Evolutionary conservation across 2,797 vertebrate species (phyloP), one percentile per base, ranked within the genome.

Genomic region (Sebastes cheni): DNA sequence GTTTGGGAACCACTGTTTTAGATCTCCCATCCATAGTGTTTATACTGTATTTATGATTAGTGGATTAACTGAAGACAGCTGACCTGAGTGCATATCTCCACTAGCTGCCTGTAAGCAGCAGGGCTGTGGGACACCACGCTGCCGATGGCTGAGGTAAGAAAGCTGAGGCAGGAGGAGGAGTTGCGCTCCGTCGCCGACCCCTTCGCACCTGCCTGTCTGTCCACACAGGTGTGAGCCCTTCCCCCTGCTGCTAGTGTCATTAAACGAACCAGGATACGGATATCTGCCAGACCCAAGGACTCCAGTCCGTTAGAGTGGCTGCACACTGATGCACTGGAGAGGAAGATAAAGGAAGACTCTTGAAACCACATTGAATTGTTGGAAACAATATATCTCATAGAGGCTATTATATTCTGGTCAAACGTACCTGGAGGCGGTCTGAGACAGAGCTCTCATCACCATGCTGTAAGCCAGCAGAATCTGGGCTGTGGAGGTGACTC

Each of bases 1-100:
- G 39, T 46, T 46, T 46, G 42, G 1, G 16, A 46, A 46, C 16
- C 16, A 46, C 14, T 46, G 42, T 46, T 42, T 14, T 6, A 58
- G 3, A 30, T 66, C 1, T 10, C 10, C 5, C 10, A 29, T 0
- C 5, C 16, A 0, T 30, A 8, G 10, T 42, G 14, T 29, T 80
- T 18, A 6, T 6, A n/a, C 4, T 16, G 20, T 32, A 12, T 52
- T 50, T 50, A 60, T 29, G 5, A 71, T 77, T 5, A 12, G 27
- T 52, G 25, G 12, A 73, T 4, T 30, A 30, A 60, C 20, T 2
- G 6, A 73, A 56, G 16, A 29, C 72, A 68, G 75, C 91, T 75
- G 72, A 96, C 96, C 95, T 95, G 96, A 79, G 96, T 97, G 81
- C 96, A 97, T 82, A 96, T 96, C 84, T 96, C 95, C 80, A 97